Base-by-base conservation (phyloP, 2,797 vertebrate species). In the Tiaroga cobitis region DNA sequence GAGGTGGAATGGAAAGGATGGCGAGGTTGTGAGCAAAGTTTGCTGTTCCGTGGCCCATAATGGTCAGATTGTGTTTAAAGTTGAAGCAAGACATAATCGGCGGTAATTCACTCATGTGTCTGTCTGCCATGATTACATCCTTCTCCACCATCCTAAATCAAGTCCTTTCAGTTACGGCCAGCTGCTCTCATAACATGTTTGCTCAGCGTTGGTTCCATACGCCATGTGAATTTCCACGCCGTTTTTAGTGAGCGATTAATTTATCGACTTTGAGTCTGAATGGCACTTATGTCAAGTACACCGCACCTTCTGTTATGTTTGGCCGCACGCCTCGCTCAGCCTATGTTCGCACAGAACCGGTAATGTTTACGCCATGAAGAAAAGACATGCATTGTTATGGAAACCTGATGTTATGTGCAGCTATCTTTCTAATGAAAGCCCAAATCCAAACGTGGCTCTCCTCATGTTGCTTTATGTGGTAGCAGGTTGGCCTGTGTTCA, bases 1-100 rank as follows among this genome's bases (percentile, higher is more conserved):
- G 81, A 90, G 88, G 86, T 86, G 85, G 84, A 90, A 89, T 92
- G 91, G 91, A 91, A 92, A 92, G 86, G 89, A 87, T 89, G 89
- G 89, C 74, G 84, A 84, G 88, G 86, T 61, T 82, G 82, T 89
- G 87, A 90, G 87, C 88, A 91, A 89, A 88, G 86, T 87, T 88
- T 89, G 87, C 88, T 91, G 88, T 89, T 89, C 86, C 87, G 46
- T 78, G 74, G 70, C 51, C 81, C 82, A 87, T 89, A 89, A 89
- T 88, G 82, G 86, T 80, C 89, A 83, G 86, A 89, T 87, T 90
- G 90, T 89, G 90, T 89, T 90, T 91, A 90, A 90, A 90, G 88
- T 86, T 83, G 83, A 89, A 87, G 86, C 59, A 82, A 89, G 82
- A 84, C 86, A 87, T 87, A 89, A 89, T 86, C 87, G 82, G 79